phyloP scores from a whole-genome alignment of 2,797 vertebrate species.

The Phrynocephalus guinanensis region DNA sequence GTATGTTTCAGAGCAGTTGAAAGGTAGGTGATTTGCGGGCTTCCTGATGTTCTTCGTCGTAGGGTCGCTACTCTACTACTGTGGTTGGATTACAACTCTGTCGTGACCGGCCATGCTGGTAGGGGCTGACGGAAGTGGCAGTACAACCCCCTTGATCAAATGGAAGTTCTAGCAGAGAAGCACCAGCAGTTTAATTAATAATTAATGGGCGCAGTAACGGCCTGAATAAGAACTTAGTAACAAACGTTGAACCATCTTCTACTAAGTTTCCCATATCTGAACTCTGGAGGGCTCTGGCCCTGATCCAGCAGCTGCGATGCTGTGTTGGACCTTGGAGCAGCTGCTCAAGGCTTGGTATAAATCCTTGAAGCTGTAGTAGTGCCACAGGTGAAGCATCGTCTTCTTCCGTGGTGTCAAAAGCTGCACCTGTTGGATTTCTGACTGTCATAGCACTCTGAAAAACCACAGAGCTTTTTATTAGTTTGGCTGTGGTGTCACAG shows the following conservation, averaged over 20 bases:
- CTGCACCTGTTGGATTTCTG: background rate
- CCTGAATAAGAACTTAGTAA: no score
- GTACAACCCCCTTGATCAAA: no score
- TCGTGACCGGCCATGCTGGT: background rate
- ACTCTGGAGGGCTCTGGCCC: background rate
- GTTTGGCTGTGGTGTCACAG: background rate
- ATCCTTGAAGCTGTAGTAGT: background rate
- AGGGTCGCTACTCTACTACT: no score
- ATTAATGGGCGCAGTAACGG: no score
- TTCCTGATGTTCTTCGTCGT: background rate
- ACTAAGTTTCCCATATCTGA: no score
- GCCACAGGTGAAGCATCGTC: background rate
- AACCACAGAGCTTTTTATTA: background rate
- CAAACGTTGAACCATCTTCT: no score
- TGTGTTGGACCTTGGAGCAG: background rate
- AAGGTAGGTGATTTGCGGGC: background rate
- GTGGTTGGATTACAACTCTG: background rate
- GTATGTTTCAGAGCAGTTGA: background rate
- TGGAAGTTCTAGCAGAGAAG: no score
- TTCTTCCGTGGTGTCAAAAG: background rate
- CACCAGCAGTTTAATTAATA: no score
- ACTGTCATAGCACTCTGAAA: background rate
- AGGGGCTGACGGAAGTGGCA: no score
- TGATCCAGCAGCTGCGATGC: background rate
- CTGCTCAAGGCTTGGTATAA: background rate